Conservation (phyloP, 2,113 vertebrate species). For the Acrocephalus kingi region DNA sequence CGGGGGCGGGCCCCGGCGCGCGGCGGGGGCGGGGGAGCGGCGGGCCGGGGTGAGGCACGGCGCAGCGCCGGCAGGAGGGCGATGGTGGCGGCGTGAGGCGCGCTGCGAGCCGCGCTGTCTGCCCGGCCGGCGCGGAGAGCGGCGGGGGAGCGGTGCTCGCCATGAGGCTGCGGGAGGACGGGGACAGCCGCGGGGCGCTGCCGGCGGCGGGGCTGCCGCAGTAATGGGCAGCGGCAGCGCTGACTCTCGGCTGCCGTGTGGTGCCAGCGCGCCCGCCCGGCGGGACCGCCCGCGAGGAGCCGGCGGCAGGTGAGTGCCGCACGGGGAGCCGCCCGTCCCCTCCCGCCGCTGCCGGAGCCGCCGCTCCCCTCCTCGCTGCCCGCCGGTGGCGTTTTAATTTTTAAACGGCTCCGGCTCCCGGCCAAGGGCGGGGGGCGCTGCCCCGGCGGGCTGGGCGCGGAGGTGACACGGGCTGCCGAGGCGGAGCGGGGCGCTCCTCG, state of each 20-base stretch:
- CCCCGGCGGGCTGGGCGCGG: neutral
- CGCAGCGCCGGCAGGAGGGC: neutral
- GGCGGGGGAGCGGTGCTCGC: neutral
- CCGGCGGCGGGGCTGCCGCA: neutral
- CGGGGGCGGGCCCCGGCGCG: neutral
- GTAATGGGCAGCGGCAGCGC: constrained; percentile 9
- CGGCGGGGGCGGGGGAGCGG: neutral
- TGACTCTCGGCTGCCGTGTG: neutral
- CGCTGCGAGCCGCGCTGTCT: neutral
- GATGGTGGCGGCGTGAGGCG: neutral
- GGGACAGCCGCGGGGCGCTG: constrained; percentile 52
- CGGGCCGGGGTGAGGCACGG: neutral
- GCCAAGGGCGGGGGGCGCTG: neutral
- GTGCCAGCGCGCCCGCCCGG: neutral
- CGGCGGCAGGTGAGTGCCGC: constrained; percentile 37
- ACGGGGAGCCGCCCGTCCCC: constrained; percentile 16
- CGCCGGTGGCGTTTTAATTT: neutral
- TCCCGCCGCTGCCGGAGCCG: neutral
- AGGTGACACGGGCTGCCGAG: neutral
- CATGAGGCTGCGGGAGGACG: constrained; percentile 37
- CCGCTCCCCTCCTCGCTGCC: neutral
- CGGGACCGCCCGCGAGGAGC: neutral
- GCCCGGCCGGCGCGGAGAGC: neutral
- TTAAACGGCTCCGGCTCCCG: neutral
- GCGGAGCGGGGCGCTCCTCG: neutral